A percentile compares a stretch with the other conserved stretches of the same genome.
phyloP scores from a whole-genome alignment of 2,113 vertebrate genomes.

The Peromyscus maniculatus region DNA sequence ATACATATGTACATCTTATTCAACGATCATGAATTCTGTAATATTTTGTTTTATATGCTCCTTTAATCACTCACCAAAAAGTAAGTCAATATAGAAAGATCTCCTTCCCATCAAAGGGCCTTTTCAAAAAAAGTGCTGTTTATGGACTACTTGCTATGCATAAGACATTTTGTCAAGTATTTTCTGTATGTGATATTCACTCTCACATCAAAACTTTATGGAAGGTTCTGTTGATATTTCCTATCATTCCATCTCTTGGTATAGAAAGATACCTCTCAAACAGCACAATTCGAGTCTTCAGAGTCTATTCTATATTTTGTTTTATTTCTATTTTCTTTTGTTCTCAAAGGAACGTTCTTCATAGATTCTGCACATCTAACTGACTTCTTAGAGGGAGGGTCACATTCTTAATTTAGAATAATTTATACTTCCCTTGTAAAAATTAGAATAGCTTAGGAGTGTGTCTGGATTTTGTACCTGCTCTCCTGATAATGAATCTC shows the following conservation, averaged over 20 bases:
- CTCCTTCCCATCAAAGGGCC: background rate
- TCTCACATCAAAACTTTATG: background rate
- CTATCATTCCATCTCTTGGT: background rate
- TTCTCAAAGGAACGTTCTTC: background rate
- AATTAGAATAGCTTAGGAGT: rapidly evolving
- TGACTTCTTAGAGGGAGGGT: background rate
- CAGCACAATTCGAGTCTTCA: background rate
- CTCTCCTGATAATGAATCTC: background rate
- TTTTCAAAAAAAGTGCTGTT: background rate
- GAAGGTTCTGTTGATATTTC: rapidly evolving
- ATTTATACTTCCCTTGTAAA: background rate
- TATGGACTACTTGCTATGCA: background rate
- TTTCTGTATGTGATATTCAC: background rate
- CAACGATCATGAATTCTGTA: background rate
- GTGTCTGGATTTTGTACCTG: background rate
- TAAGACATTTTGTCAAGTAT: background rate
- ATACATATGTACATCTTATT: background rate
- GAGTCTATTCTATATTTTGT: background rate
- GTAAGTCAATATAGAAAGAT: background rate
- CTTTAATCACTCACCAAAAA: background rate
- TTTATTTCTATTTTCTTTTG: background rate
- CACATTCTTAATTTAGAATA: background rate
- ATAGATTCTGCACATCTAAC: background rate
- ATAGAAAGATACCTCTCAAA: too few relatives aligned
- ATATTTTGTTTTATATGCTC: background rate